Evolutionary conservation across 2,888 invertebrate species (phyloP).

Genomic region (Meandrusa payeni): DNA sequence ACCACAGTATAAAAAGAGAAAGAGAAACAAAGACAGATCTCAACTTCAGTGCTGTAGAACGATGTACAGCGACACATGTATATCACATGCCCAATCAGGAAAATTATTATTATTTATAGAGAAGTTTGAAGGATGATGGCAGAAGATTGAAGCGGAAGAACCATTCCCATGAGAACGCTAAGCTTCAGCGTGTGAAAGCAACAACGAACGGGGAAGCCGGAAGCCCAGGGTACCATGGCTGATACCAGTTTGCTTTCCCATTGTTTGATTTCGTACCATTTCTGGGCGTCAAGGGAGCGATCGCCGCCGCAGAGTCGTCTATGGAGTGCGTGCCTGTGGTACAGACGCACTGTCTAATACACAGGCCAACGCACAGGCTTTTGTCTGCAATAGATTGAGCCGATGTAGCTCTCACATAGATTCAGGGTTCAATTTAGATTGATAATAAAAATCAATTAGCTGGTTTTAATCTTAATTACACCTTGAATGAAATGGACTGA

Average conservation of each 20-base stretch:
- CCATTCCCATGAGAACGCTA: too few relatives aligned
- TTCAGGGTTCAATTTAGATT: constrained; percentile 3
- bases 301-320: constrained; percentile 61
- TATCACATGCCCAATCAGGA: too few relatives aligned
- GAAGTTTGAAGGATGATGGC: too few relatives aligned
- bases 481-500: too few relatives aligned
- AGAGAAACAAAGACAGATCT: too few relatives aligned
- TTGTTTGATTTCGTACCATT: constrained; percentile 25
- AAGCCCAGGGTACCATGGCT: not conserved
- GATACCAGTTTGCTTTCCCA: constrained; percentile 15
- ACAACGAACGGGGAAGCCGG: not conserved
- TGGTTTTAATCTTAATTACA: too few relatives aligned
- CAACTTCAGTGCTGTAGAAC: too few relatives aligned
- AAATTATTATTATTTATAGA: too few relatives aligned
- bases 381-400: constrained; percentile 63
- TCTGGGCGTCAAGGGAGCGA: constrained; percentile 45
- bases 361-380: constrained; percentile 73
- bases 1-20: too few relatives aligned
- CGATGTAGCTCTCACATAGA: constrained; percentile 38
- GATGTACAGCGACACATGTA: too few relatives aligned
- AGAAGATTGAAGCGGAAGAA: too few relatives aligned
- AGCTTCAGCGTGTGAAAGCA: not conserved
- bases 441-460: too few relatives aligned
- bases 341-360: constrained; percentile 76
- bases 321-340: constrained; percentile 59